Conservation (phyloP, 2,113 vertebrate species). For the Pseudopodoces humilis region DNA sequence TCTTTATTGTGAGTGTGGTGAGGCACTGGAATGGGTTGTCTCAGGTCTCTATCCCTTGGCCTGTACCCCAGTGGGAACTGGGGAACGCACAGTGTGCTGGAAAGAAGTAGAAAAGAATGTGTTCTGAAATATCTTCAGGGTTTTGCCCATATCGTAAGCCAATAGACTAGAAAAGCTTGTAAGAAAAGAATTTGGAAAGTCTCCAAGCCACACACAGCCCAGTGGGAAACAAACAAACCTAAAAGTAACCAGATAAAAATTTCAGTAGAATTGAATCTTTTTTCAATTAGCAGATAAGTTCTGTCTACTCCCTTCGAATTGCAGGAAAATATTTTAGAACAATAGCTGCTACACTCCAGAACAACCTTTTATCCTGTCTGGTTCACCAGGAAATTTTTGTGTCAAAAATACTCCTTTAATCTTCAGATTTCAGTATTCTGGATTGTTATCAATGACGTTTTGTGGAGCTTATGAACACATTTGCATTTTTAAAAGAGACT, state of each 20-base stretch:
- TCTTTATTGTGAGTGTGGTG: not conserved
- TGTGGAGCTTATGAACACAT: not conserved
- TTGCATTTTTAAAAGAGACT: not conserved
- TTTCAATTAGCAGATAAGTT: conserved; percentile 8
- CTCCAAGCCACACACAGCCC: not conserved
- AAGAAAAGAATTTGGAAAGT: conserved; percentile 2
- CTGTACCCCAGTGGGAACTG: not conserved
- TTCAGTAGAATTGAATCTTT: not conserved
- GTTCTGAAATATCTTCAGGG: not conserved
- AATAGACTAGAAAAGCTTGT: conserved; percentile 7
- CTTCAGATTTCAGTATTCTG: not conserved
- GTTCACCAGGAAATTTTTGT: not conserved
- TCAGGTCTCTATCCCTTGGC: not conserved
- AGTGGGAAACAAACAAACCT: conserved; percentile 9
- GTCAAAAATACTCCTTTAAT: not conserved
- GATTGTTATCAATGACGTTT: not conserved
- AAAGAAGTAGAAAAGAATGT: not conserved
- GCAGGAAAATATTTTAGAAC: not conserved
- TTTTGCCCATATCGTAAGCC: not conserved
- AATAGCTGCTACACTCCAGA: not conserved
- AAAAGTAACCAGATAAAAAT: conserved; percentile 36
- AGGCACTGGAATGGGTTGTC: not conserved
- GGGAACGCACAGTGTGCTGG: rapidly evolving
- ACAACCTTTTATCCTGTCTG: not conserved
- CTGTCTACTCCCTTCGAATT: not conserved